Percentiles rank a stretch among this genome's conserved stretches.
Evolutionary conservation across 2,797 vertebrate genomes (phyloP).

Genomic region (Microctenopoma steveboyesi): DNA sequence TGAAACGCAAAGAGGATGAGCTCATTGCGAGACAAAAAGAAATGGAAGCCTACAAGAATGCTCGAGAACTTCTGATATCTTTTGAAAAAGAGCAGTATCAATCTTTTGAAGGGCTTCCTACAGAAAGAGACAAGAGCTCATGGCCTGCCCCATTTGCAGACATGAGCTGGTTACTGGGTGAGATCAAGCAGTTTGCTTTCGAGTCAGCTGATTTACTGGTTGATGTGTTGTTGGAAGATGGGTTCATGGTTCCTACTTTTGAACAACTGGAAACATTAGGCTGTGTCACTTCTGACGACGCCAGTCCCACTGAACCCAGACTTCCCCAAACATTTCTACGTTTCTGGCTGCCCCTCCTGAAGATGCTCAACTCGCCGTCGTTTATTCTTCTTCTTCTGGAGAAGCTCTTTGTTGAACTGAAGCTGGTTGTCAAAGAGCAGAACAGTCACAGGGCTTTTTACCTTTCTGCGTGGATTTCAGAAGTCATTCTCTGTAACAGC

Average conservation of each 20-base stretch:
- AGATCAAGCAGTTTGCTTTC: slow-evolving; percentile 88
- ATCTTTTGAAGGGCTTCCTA: slow-evolving; percentile 76
- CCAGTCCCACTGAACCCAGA: slow-evolving; percentile 52
- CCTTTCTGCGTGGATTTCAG: slow-evolving; percentile 89
- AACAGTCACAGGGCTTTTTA: slow-evolving; percentile 82
- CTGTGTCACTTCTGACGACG: slow-evolving; percentile 75
- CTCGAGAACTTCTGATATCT: slow-evolving; percentile 87
- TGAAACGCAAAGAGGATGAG: slow-evolving; percentile 75
- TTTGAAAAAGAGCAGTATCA: slow-evolving; percentile 90
- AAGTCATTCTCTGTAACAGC: slow-evolving; percentile 87
- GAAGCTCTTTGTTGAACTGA: slow-evolving; percentile 88
- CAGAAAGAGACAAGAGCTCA: slow-evolving; percentile 64
- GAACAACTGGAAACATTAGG: slow-evolving; percentile 89
- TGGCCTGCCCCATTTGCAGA: slow-evolving; percentile 86
- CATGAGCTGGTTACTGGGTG: slow-evolving; percentile 90
- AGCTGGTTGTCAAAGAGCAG: slow-evolving; percentile 77
- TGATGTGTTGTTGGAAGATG: slow-evolving; percentile 80
- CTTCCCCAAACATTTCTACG: slow-evolving; percentile 84
- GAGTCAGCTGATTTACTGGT: slow-evolving; percentile 81
- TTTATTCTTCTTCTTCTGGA: slow-evolving; percentile 89
- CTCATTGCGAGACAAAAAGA: slow-evolving; percentile 74
- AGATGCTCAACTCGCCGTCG: slow-evolving; percentile 82
- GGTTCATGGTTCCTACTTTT: slow-evolving; percentile 88
- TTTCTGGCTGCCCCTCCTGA: slow-evolving; percentile 94
- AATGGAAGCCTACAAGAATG: slow-evolving; percentile 86